Base-by-base conservation (phyloP, 1,140 invertebrate species). In the Drosophila sturtevanti region DNA sequence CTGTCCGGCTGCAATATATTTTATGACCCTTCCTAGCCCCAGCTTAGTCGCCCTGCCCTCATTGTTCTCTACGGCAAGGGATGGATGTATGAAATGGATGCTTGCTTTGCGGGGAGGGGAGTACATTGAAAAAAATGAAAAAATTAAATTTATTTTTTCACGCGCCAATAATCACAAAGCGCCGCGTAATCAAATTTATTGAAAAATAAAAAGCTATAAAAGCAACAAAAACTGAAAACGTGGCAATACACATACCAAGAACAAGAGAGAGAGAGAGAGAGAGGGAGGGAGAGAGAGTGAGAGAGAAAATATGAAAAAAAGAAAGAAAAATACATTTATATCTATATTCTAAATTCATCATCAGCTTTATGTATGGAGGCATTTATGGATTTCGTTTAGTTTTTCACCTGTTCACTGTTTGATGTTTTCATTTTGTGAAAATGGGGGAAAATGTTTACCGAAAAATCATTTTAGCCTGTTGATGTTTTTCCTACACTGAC, bases 181-280 rank as follows among this genome's bases (percentile, higher is more conserved):
- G 85, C 84, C 59, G 73, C 84, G 84, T 89, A 89, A 89, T 89
- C 84, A 89, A 89, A 89, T 89, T 89, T 89, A 89, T 89, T 89
- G 84, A 89, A 89, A 89, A 89, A 89, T 89, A 77, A 89, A 48
- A 71, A 66, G 84, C 70, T 70, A 84, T 89, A 89, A 89, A 89
- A 72, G 41, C 41, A 48, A 1, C 41, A 10, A 72, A 72, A 58
- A 55, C 52, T 37, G 65, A 38, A 72, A 87, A 68, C 64, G 79
- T 72, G 77, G 72, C 72, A 48, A 56, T 10, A 9, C 38, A 56
- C 12, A 9, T 21, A 31, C 18, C 12, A 34, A 38, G 44, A 11
- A 4, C 31, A 11, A 27, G 38, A 14, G 18, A 44, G n/a, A 9
- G 18, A 37, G n/a, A 51, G 14, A 5, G 2, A 18, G 68, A 34